Evolutionary conservation across 2,113 vertebrate species (phyloP), one percentile per base, ranked within the genome.

Genomic region (Phoxinus phoxinus): DNA sequence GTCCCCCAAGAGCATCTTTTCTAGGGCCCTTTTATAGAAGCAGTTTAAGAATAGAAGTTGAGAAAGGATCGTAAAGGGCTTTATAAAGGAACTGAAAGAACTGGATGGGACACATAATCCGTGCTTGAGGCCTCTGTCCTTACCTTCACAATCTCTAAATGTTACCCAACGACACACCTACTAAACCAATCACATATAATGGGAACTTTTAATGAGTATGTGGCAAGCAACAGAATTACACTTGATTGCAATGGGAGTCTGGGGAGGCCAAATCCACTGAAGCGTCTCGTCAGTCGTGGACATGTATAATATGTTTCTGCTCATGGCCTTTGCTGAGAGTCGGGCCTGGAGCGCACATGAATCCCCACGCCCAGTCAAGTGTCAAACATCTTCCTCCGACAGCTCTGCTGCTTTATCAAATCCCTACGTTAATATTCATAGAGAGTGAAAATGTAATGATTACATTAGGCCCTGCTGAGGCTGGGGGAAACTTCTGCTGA

Each of bases 401-500:
- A 84, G 83, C 48, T 58, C 78, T 73, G 59, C 61, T 85, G 59
- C 83, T 87, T 87, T 69, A 88, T 87, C 85, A 77, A 87, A 87
- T 86, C 87, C 86, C 82, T 87, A 91, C 86, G 88, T 90, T 93
- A 93, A 93, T 92, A 92, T 93, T 92, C 90, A 90, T 41, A 85
- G 32, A 27, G 89, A 88, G 91, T 82, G 86, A 82, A 86, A 88
- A 87, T 76, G 84, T 94, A 92, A 94, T 95, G 93, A 94, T 93
- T 93, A 93, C 90, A 92, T 94, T 93, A 92, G 92, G 91, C 90
- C 87, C 92, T 92, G 93, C 93, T 92, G 93, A 94, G 93, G 91
- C 93, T 83, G 81, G 93, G 46, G 92, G 92, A 91, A 92, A 91
- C 88, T 95, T 94, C 88, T 94, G 94, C 94, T 94, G 95, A 95